Evolutionary conservation across 2,888 invertebrate species (phyloP).

Genomic region (Lobophora halterata): DNA sequence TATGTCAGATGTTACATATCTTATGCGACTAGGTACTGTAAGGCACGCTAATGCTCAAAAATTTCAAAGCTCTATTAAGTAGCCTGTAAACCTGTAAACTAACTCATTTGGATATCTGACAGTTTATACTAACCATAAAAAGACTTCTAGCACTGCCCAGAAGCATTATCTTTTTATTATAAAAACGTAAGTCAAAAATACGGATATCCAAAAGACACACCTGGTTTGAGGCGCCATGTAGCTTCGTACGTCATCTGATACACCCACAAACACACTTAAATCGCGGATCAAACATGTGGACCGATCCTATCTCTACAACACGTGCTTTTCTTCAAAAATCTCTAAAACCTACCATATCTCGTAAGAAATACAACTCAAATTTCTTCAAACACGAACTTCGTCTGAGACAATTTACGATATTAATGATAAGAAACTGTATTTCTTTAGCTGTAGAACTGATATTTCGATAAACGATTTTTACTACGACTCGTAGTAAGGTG

Average conservation of each 20-base stretch:
- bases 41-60: too few species aligned
- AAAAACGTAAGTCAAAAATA: slow-evolving; percentile 18
- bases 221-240: slow-evolving; percentile 59
- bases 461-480: slow-evolving; percentile 31
- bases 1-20: too few species aligned
- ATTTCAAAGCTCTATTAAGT: too few species aligned
- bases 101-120: too few species aligned
- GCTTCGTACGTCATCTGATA: slow-evolving; percentile 58
- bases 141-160: too few species aligned
- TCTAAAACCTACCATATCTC: slow-evolving; percentile 7
- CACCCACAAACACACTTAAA: slow-evolving; percentile 73
- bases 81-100: too few species aligned
- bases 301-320: slow-evolving; percentile 61
- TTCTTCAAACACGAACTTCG: background rate
- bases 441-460: background rate
- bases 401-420: slow-evolving; percentile 3
- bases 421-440: slow-evolving; percentile 16
- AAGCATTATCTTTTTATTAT: slow-evolving; percentile 10
- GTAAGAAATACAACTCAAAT: slow-evolving; percentile 9
- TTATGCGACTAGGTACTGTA: too few species aligned
- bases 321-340: slow-evolving; percentile 43
- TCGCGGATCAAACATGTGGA: slow-evolving; percentile 73
- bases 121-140: too few species aligned
- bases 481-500: slow-evolving; percentile 56
- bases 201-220: slow-evolving; percentile 31